Percentiles rank a stretch among this genome's conserved stretches.
Evolutionary conservation across 2,113 vertebrate species (phyloP).

Genomic region (Tamias sibiricus): DNA sequence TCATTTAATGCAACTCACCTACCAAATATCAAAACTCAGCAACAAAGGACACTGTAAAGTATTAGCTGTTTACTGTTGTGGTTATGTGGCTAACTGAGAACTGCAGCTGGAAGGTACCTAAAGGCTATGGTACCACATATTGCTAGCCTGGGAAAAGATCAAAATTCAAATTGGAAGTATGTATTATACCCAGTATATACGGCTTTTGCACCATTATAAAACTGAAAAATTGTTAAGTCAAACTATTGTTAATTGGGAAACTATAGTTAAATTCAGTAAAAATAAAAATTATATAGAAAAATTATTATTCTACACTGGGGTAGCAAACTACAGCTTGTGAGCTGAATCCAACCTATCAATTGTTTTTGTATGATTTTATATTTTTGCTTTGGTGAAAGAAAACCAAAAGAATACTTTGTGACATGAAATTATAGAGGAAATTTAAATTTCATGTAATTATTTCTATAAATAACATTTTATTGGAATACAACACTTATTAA

Average conservation of each 20-base stretch:
- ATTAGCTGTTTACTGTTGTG: not conserved
- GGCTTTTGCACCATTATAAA: not conserved
- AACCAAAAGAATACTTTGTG: not conserved
- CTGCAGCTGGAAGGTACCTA: not conserved
- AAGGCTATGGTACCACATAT: not conserved
- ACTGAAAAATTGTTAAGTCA: not conserved
- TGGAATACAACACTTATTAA: not conserved
- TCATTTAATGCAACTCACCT: not conserved
- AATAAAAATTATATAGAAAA: slow-evolving; percentile 43
- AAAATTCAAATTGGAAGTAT: not conserved
- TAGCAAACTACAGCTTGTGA: not conserved
- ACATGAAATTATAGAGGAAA: not conserved
- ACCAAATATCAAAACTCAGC: not conserved
- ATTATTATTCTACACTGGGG: not conserved
- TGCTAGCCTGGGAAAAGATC: not conserved
- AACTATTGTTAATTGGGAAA: not conserved
- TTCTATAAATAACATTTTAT: slow-evolving; percentile 27
- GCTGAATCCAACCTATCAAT: not conserved
- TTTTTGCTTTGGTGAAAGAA: slow-evolving; percentile 42
- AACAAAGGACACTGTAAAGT: too few relatives aligned
- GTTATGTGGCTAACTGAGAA: not conserved
- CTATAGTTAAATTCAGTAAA: slow-evolving; percentile 11
- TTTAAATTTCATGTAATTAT: slow-evolving; percentile 29
- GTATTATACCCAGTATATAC: not conserved
- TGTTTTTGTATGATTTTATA: not conserved